phyloP scores from a whole-genome alignment of 2,888 invertebrate genomes.

The Candidula unifasciata region DNA sequence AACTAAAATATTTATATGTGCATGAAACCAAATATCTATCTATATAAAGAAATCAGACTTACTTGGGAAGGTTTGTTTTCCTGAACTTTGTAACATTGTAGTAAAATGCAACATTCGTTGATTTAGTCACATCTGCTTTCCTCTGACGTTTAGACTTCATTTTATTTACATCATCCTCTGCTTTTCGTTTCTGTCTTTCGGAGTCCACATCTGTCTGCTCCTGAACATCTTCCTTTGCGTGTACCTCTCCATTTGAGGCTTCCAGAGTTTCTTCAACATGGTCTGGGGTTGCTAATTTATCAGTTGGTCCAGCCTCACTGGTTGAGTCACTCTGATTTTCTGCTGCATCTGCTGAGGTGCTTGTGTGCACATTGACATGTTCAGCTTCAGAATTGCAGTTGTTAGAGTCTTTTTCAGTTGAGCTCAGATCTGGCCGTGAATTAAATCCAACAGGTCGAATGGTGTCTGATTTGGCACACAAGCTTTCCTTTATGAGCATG shows the following conservation, averaged over 20 bases:
- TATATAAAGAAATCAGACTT: slow-evolving; percentile 50
- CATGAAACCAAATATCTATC: background rate
- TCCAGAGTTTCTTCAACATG: background rate
- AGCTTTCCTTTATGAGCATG: slow-evolving; percentile 30
- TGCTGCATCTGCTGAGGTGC: background rate
- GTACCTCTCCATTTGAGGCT: no score
- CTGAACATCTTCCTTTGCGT: background rate
- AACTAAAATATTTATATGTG: background rate
- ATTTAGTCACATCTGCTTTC: background rate
- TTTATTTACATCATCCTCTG: background rate
- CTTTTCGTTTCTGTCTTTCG: slow-evolving; percentile 25
- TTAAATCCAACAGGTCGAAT: background rate
- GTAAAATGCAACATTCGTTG: slow-evolving; percentile 66
- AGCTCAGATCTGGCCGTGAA: background rate
- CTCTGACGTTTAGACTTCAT: background rate
- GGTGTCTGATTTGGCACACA: background rate
- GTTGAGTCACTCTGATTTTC: background rate
- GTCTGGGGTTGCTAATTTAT: background rate
- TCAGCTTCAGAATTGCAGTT: background rate
- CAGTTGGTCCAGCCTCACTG: background rate
- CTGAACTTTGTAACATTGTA: slow-evolving; percentile 66
- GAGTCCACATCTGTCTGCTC: slow-evolving; percentile 23
- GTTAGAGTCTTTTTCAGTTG: background rate
- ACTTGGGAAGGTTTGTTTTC: slow-evolving; percentile 66
- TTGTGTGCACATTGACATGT: background rate